phyloP scores from a whole-genome alignment of 2,113 vertebrate genomes.

The Rhinoderma darwinii region DNA sequence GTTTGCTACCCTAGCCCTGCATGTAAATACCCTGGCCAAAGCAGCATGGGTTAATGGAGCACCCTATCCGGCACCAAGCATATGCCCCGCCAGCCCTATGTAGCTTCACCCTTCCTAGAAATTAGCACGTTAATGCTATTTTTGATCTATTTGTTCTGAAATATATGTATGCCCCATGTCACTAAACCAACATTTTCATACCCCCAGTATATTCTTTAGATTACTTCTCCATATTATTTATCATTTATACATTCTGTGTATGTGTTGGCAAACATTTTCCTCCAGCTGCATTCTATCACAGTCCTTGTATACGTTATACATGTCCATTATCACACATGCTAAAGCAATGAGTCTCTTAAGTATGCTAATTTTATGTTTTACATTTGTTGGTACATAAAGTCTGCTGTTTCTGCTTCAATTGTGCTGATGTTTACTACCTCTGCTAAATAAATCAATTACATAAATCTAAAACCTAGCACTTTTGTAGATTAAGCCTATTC shows the following conservation, averaged over 20 bases:
- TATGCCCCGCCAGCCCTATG: too few species aligned
- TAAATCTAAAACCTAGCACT: conserved; percentile 31
- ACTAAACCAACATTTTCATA: too few species aligned
- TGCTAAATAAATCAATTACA: conserved; percentile 50
- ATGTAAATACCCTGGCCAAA: too few species aligned
- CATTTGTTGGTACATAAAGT: conserved; percentile 32
- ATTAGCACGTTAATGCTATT: too few species aligned
- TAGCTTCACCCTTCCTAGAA: too few species aligned
- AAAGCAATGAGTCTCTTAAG: conserved; percentile 37
- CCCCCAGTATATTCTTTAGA: conserved; percentile 1
- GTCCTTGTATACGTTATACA: conserved; percentile 4
- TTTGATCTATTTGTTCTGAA: too few species aligned
- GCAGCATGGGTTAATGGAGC: too few species aligned
- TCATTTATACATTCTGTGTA: not conserved
- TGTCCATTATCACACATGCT: conserved; percentile 41
- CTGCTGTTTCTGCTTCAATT: conserved; percentile 32
- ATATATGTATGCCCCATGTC: too few species aligned
- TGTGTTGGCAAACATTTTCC: conserved; percentile 13
- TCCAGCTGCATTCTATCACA: conserved; percentile 38
- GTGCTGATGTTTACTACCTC: conserved; percentile 28
- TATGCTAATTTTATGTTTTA: conserved; percentile 50
- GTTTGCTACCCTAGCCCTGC: too few species aligned
- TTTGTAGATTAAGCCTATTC: conserved; percentile 44
- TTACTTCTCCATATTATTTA: conserved; percentile 10
- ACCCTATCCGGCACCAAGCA: too few species aligned